These are phyloP conservation scores for Teinopalpus imperialis DNA, from an alignment of 2,888 invertebrate species.

Conservation along the genomic window DNA sequence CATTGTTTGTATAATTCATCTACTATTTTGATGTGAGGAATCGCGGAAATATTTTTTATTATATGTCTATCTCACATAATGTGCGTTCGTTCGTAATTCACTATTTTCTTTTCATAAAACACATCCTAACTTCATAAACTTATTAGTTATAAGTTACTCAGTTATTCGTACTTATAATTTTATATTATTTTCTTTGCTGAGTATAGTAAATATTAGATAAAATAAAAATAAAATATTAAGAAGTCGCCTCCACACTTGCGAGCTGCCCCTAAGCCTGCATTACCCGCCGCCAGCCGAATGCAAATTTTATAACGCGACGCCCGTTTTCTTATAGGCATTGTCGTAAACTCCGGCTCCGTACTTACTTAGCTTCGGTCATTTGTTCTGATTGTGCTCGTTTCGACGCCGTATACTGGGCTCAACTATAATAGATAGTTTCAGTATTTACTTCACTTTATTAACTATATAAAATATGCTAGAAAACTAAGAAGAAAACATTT, in stretches of 20 bases:
- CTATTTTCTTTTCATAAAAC: too few species aligned
- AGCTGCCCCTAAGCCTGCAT: constrained; percentile 51
- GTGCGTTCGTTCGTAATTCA: too few species aligned
- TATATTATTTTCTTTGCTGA: too few species aligned
- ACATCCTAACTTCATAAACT: too few species aligned
- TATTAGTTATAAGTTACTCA: too few species aligned
- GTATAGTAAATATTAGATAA: not conserved
- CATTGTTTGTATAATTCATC: too few species aligned
- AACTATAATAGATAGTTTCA: not conserved
- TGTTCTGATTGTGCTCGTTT: constrained; percentile 54
- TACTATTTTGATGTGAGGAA: too few species aligned
- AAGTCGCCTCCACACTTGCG: constrained; percentile 46
- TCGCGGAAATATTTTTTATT: too few species aligned
- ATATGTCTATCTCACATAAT: too few species aligned
- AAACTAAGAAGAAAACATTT: too few species aligned
- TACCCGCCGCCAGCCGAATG: constrained; percentile 68
- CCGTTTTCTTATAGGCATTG: constrained; percentile 77
- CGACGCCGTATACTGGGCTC: constrained; percentile 13
- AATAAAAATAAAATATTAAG: constrained; percentile 21
- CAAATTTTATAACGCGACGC: constrained; percentile 78
- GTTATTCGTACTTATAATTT: too few species aligned
- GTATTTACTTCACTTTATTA: not conserved
- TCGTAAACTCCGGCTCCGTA: constrained; percentile 59
- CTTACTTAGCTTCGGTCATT: constrained; percentile 72
- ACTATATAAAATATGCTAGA: too few species aligned